Percentiles rank a stretch among this genome's conserved stretches.
phyloP scores from a whole-genome alignment of 1,140 invertebrate genomes.

The Pseudomyrmex dendroicus region DNA sequence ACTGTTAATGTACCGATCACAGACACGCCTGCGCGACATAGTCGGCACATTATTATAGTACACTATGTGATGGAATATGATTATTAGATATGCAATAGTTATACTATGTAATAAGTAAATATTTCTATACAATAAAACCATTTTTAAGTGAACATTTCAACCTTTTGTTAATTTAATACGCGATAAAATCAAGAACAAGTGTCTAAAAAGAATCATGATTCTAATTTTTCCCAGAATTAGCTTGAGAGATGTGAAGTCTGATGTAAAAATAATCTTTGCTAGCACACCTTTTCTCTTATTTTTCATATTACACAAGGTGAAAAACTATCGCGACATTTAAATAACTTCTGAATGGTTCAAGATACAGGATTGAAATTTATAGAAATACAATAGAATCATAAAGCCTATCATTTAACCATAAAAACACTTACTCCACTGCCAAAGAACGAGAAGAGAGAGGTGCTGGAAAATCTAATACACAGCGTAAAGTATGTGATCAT shows the following conservation, averaged over 20 bases:
- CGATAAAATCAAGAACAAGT: neutral
- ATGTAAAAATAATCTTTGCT: neutral
- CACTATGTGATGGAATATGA: slow-evolving; percentile 5
- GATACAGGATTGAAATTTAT: too few relatives aligned
- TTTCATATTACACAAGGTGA: too few relatives aligned
- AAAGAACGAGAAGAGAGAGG: too few relatives aligned
- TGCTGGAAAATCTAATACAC: neutral
- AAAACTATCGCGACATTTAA: too few relatives aligned
- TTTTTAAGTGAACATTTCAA: neutral
- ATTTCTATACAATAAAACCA: neutral
- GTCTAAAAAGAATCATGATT: neutral
- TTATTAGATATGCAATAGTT: neutral
- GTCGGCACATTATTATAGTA: slow-evolving; percentile 18
- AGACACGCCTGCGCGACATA: slow-evolving; percentile 61
- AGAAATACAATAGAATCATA: too few relatives aligned
- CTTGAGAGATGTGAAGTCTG: slow-evolving; percentile 10
- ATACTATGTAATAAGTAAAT: neutral
- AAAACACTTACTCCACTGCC: too few relatives aligned
- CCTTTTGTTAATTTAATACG: neutral
- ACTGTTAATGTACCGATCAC: slow-evolving; percentile 26
- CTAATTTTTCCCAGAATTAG: neutral
- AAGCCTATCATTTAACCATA: too few relatives aligned
- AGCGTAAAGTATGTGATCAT: slow-evolving; percentile 28
- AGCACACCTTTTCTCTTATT: neutral
- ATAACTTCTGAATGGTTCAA: too few relatives aligned